Percentiles rank a stretch among this genome's conserved stretches.
Evolutionary conservation across 1,140 invertebrate species (phyloP).

Genomic region (Lepidurus apus): DNA sequence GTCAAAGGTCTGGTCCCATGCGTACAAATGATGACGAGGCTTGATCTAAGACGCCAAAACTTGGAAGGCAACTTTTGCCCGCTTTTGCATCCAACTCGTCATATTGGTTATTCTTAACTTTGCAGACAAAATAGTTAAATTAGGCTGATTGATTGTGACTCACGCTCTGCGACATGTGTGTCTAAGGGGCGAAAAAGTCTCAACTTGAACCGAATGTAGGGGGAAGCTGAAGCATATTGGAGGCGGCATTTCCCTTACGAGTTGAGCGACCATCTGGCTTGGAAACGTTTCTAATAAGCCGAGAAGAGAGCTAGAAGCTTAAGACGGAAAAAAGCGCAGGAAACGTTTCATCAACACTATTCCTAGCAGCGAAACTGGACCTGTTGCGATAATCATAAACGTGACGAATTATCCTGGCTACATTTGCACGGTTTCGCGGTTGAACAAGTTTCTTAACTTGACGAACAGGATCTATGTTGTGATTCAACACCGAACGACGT

Average conservation of each 20-base stretch:
- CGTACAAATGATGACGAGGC: slow-evolving; percentile 2
- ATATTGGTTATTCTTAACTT: not conserved
- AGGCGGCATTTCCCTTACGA: not conserved
- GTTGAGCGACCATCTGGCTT: slow-evolving; percentile 7
- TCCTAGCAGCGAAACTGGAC: not conserved
- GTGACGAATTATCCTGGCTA: not conserved
- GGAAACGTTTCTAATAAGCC: not conserved
- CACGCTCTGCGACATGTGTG: not conserved
- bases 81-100: not conserved
- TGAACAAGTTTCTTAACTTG: not conserved
- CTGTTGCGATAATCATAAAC: not conserved
- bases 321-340: not conserved
- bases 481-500: not conserved
- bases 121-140: not conserved
- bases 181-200: not conserved
- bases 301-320: not conserved
- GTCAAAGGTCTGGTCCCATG: not conserved
- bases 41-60: not conserved
- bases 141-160: not conserved
- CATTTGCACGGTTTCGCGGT: not conserved
- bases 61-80: not conserved
- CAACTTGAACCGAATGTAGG: not conserved
- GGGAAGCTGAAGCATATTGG: not conserved
- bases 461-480: not conserved
- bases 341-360: slow-evolving; percentile 16